Percentiles rank a stretch among this genome's conserved stretches.
Evolutionary conservation across 2,797 vertebrate species (phyloP).

Genomic region (Catostomus latipinnis): DNA sequence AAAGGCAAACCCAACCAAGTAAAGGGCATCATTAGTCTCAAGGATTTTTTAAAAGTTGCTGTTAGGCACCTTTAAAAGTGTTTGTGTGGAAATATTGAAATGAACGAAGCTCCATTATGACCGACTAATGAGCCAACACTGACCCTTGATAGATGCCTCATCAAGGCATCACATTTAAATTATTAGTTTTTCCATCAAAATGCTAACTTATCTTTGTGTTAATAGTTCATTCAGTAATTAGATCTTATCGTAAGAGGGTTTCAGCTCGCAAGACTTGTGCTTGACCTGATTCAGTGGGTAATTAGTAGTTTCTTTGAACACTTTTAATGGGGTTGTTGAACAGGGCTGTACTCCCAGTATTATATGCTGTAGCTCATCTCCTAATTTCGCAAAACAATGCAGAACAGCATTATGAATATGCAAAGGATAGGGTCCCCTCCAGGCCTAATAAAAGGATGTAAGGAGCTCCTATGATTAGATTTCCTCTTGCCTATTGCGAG

Average conservation of each 20-base stretch:
- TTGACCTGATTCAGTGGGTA: slow-evolving; percentile 48
- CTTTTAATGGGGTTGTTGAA: slow-evolving; percentile 23
- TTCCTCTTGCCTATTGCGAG: slow-evolving; percentile 15
- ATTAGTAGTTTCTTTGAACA: slow-evolving; percentile 32
- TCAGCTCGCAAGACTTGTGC: slow-evolving; percentile 7
- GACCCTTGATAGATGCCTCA: slow-evolving; percentile 4
- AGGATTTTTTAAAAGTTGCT: slow-evolving; percentile 34
- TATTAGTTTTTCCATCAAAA: neutral
- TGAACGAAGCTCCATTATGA: slow-evolving; percentile 30
- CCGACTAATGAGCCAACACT: slow-evolving; percentile 3
- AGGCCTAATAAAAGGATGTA: slow-evolving; percentile 53
- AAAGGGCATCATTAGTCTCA: slow-evolving; percentile 59
- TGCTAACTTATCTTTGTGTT: slow-evolving; percentile 14
- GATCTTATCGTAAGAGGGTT: slow-evolving; percentile 23
- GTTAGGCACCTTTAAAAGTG: slow-evolving; percentile 30
- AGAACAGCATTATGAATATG: slow-evolving; percentile 54
- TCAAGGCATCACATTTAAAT: slow-evolving; percentile 22
- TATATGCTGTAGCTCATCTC: slow-evolving; percentile 26
- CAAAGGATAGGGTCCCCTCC: slow-evolving; percentile 40
- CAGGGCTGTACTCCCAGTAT: slow-evolving; percentile 20
- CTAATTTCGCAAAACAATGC: slow-evolving; percentile 37
- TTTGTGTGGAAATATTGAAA: slow-evolving; percentile 9
- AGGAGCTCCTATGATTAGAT: slow-evolving; percentile 55
- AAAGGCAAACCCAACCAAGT: slow-evolving; percentile 67
- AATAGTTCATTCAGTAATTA: slow-evolving; percentile 20